phyloP scores from a whole-genome alignment of 2,888 invertebrate species.

The Diplolepis rosae region DNA sequence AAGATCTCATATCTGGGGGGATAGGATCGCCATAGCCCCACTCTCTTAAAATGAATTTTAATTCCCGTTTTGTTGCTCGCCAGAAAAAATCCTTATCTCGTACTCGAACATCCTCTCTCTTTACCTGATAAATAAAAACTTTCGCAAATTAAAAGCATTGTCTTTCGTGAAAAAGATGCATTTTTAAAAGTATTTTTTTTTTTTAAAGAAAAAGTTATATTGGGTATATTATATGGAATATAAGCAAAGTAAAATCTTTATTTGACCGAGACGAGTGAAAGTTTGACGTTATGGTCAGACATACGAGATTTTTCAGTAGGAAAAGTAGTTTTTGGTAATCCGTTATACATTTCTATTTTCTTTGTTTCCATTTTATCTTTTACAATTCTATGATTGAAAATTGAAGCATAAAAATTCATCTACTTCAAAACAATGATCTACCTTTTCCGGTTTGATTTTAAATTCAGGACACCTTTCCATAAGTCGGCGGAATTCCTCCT shows the following conservation, averaged over 20 bases:
- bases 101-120: conserved; percentile 85
- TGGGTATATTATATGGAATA: too few relatives aligned
- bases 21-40: conserved; percentile 85
- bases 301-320: too few relatives aligned
- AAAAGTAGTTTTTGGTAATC: too few relatives aligned
- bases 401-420: neutral
- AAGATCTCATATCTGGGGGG: conserved; percentile 86
- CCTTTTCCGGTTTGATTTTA: conserved; percentile 91
- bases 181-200: neutral
- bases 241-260: too few relatives aligned
- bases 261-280: too few relatives aligned
- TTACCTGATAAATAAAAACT: conserved; percentile 75
- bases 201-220: too few relatives aligned
- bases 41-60: conserved; percentile 78
- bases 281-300: too few relatives aligned
- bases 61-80: conserved; percentile 83
- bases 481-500: conserved; percentile 88
- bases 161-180: neutral
- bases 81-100: conserved; percentile 85
- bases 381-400: too few relatives aligned
- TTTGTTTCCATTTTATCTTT: too few relatives aligned
- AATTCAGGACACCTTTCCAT: conserved; percentile 93
- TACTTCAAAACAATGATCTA: conserved; percentile 60
- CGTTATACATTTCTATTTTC: too few relatives aligned
- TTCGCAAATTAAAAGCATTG: too few relatives aligned